These are phyloP conservation scores for Lanius ludovicianus DNA, from an alignment of 2,113 vertebrate genomes.

Conservation along the genomic window DNA sequence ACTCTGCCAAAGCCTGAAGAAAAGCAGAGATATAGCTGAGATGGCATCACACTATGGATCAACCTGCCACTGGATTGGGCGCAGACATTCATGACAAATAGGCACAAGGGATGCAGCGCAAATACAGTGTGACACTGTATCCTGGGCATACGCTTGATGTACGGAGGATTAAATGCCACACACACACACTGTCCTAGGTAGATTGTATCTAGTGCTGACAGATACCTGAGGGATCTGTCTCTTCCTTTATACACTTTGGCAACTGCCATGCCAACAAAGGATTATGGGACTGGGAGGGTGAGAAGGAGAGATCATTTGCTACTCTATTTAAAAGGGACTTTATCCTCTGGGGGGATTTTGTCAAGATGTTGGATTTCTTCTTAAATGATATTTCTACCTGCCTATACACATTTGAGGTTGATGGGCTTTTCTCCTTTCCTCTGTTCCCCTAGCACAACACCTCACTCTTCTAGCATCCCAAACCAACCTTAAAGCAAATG, in stretches of 20 bases:
- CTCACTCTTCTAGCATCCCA: neutral
- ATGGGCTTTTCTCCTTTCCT: neutral
- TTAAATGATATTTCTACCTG: conserved; percentile 36
- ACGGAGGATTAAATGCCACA: conserved; percentile 61
- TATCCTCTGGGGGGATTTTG: neutral
- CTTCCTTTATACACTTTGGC: conserved; percentile 42
- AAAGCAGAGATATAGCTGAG: conserved; percentile 22
- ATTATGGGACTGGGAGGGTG: neutral
- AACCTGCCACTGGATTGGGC: conserved; percentile 18
- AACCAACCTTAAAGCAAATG: neutral
- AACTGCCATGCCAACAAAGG: conserved; percentile 30
- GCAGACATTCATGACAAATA: conserved; percentile 45
- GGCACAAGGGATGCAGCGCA: conserved; percentile 29
- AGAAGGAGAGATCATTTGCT: conserved; percentile 21
- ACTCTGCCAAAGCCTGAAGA: conserved; percentile 17
- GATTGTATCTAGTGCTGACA: conserved; percentile 56
- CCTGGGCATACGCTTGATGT: conserved; percentile 38
- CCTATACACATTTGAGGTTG: neutral
- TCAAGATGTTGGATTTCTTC: conserved; percentile 34
- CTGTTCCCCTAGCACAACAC: neutral
- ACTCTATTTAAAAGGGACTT: conserved; percentile 39
- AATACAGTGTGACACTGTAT: conserved; percentile 39
- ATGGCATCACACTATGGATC: conserved; percentile 60
- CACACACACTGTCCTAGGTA: conserved; percentile 51
- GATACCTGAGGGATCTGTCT: conserved; percentile 59